phyloP scores from a whole-genome alignment of 2,888 invertebrate genomes.

The Dugesia japonica region DNA sequence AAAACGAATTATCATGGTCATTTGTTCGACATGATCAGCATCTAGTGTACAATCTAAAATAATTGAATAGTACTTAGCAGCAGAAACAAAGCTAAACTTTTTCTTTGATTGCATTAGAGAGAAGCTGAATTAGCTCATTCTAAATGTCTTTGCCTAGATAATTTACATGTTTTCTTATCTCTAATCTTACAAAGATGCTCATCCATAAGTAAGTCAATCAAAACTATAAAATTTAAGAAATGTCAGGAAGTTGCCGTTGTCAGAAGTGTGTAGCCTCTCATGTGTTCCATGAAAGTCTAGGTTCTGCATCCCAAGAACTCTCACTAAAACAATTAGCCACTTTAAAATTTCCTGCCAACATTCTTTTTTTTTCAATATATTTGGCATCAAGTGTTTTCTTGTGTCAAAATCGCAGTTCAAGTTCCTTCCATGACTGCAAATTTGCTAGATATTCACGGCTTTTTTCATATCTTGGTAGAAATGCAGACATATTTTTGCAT shows the following conservation, averaged over 20 bases:
- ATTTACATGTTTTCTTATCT: background rate
- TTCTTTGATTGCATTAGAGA: background rate
- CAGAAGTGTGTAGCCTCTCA: background rate
- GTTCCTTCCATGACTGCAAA: background rate
- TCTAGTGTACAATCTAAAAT: background rate
- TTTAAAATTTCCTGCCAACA: background rate
- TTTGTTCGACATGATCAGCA: background rate
- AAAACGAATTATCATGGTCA: background rate
- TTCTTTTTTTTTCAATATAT: background rate
- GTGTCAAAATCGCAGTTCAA: too few species aligned
- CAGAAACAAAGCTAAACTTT: background rate
- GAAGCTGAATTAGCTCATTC: background rate
- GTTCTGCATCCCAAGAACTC: background rate
- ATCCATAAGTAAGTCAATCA: background rate
- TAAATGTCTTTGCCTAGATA: background rate
- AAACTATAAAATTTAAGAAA: background rate
- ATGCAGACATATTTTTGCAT: background rate
- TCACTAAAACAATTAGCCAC: background rate
- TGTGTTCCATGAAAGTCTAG: background rate
- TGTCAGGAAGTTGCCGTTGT: background rate
- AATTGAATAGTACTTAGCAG: background rate
- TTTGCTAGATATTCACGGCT: background rate
- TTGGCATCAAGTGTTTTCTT: background rate
- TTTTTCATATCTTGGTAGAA: background rate
- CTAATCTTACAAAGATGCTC: background rate